Evolutionary conservation across 2,888 invertebrate genomes (phyloP).

Genomic region (Caenorhabditis sulstoni): DNA sequence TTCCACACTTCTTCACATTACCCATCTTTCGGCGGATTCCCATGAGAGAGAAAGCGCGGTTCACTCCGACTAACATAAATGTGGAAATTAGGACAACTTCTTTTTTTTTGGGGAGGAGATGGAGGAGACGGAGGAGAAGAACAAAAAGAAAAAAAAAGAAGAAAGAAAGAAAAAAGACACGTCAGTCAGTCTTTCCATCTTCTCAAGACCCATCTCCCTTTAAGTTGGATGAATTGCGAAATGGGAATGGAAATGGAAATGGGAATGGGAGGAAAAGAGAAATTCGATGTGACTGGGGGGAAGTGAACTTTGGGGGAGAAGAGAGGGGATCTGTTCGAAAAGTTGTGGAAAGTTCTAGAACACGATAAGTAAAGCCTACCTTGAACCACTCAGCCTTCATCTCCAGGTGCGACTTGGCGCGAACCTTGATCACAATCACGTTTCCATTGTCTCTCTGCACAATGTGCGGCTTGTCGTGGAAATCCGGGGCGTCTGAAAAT

Average conservation of each 20-base stretch:
- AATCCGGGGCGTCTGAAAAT: conserved; percentile 80
- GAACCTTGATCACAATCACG: conserved; percentile 79
- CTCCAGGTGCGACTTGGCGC: conserved; percentile 80
- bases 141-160: conserved; percentile 20
- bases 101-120: conserved; percentile 10
- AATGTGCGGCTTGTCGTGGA: conserved; percentile 81
- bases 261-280: conserved; percentile 1
- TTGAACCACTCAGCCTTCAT: conserved; percentile 80
- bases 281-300: too few relatives aligned
- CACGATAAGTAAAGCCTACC: conserved; percentile 54
- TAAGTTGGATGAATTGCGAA: conserved; percentile 40
- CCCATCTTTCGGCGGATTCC: conserved; percentile 48
- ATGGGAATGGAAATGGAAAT: conserved; percentile 21
- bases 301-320: too few relatives aligned
- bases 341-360: not conserved
- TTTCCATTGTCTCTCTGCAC: conserved; percentile 80
- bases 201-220: conserved; percentile 12
- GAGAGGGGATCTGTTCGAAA: too few relatives aligned
- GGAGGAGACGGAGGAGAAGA: not conserved
- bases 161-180: conserved; percentile 25
- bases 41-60: conserved; percentile 46
- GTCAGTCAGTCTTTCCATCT: conserved; percentile 44
- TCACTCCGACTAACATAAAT: conserved; percentile 55
- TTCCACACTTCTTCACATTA: conserved; percentile 58
- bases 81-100: conserved; percentile 53